Evolutionary conservation across 2,888 invertebrate species (phyloP), one percentile per base, ranked within the genome.

Genomic region (Cosmia trapezina): DNA sequence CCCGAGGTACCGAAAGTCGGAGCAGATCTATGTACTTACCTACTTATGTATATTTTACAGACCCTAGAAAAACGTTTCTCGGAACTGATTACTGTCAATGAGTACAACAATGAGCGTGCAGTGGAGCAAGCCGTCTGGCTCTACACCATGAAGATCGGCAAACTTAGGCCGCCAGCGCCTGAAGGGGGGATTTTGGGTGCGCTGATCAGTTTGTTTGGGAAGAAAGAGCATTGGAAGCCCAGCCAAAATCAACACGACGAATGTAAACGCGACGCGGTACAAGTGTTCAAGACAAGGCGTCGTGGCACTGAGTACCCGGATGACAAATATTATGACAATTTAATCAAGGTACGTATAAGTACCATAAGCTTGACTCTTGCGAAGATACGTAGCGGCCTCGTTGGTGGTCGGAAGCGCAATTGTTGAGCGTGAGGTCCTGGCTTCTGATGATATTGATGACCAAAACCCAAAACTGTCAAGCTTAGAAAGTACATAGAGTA

Each of bases 61-160:
- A 37, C 12, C 0, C 62, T 86, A 19, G 64, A 73, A 17, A 60
- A 51, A 12, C 83, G 86, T n/a, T 83, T 66, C 65, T 2, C 1
- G 0, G 80, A 86, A 37, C 63, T 85, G 45, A 11, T 65, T n/a
- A 51, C 47, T 11, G 60, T 73, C n/a, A 86, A 86, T 68, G 68
- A 75, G 41, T 86, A 76, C 57, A 83, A 86, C 41, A 86, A 86
- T 51, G 54, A 76, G 0, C 78, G 73, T 7, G 83, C 87, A 8
- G 77, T 86, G 47, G 70, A 82, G 37, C 76, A 69, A 19, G 86
- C 86, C 1, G 70, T 83, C 37, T 62, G 43, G 51, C 17, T 73
- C 41, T 86, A 86, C 70, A 67, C 54, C 12, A 69, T 73, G 41
- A 68, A 65, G 17, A 85, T 87, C 76, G 68, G 77, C 62, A 80